A percentile compares a stretch with the other conserved stretches of the same genome.
phyloP scores from a whole-genome alignment of 2,797 vertebrate genomes.

The Thalassophryne amazonica region DNA sequence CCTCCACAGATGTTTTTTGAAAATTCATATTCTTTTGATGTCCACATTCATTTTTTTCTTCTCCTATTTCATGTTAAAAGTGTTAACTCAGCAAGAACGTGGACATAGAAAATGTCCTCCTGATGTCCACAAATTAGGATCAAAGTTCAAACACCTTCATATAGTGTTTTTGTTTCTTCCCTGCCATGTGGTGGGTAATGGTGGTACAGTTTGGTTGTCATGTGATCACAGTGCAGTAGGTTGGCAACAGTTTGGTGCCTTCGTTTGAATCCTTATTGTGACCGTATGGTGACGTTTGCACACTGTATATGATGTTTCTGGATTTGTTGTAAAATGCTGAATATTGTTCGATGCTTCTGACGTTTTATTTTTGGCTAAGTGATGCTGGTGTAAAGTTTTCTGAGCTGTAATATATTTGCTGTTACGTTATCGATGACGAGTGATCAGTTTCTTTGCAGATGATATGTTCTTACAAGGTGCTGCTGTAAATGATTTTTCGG shows the following conservation, averaged over 20 bases:
- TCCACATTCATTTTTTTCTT: too few species aligned
- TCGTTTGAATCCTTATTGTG: constrained; percentile 59
- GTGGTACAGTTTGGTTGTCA: neutral
- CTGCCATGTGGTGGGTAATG: too few species aligned
- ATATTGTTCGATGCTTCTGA: constrained; percentile 40
- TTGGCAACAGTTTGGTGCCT: constrained; percentile 64
- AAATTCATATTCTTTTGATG: too few species aligned
- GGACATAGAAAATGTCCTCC: too few species aligned
- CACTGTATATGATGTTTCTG: constrained; percentile 65
- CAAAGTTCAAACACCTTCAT: too few species aligned
- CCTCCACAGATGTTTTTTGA: too few species aligned
- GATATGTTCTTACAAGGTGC: neutral
- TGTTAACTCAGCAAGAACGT: too few species aligned
- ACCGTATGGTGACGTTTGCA: constrained; percentile 70
- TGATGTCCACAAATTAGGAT: too few species aligned
- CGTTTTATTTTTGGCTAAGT: constrained; percentile 52
- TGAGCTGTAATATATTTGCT: constrained; percentile 62
- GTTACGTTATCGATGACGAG: constrained; percentile 29
- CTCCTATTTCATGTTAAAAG: too few species aligned
- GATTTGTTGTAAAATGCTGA: constrained; percentile 51
- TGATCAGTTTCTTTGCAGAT: neutral
- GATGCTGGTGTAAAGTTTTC: constrained; percentile 43
- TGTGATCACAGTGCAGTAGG: constrained; percentile 18
- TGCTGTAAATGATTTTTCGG: neutral
- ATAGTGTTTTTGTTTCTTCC: too few species aligned